Base-by-base conservation (phyloP, 2,113 vertebrate species). In the Megaceryle maxima region DNA sequence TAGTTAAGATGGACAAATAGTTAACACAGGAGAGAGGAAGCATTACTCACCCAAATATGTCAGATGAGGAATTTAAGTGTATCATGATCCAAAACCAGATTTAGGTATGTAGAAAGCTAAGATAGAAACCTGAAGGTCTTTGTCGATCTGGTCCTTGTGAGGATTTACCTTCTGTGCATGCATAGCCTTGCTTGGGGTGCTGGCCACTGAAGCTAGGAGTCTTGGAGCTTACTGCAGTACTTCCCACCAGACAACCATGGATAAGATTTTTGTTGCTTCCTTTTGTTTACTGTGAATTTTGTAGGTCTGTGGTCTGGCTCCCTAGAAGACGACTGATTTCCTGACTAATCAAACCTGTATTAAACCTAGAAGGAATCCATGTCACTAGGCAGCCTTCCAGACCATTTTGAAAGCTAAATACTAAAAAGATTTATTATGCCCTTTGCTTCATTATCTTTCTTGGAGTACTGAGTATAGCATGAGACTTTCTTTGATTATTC, bases 401-500 rank as follows among this genome's bases (percentile, higher is more conserved):
- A 37, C 57, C 48, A 8, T 91, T 95, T 56, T 92, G 89, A 96
- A 97, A 95, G 88, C 83, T 69, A 85, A 96, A 82, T 80, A 31
- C 91, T 91, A 87, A 73, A 43, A 84, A 70, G 94, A 95, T 97
- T 96, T 97, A 90, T 97, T 92, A 83, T 88, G 31, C 70, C 25
- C 48, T 41, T 5, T 91, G 75, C 81, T 94, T 92, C 68, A 53
- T 81, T 87, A 53, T 93, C 67, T 60, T 90, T 88, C 74, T 87
- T 95, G 80, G 53, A 96, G 89, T 84, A 82, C 82, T 73, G 76
- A 83, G 46, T n/a, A 21, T 59, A 88, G 66, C 92, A 83, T 31
- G 48, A 51, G 57, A 87, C 72, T 94, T 94, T 83, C 63, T 97
- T 95, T 93, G 85, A 94, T 93, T 94, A 87, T 92, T 94, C 83